Evolutionary conservation across 2,113 vertebrate species (phyloP).

Genomic region (Seriola aureovittata): DNA sequence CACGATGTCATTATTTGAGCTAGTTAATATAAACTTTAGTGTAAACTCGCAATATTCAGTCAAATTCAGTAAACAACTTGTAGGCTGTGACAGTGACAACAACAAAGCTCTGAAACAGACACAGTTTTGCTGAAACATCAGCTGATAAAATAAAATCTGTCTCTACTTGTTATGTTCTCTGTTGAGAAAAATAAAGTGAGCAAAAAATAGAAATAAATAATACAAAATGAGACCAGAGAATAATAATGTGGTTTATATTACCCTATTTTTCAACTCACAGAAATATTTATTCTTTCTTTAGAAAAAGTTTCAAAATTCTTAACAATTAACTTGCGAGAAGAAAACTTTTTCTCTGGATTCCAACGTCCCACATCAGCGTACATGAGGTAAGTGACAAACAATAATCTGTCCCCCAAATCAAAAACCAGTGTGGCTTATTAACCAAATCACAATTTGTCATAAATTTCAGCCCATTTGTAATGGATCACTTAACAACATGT

Average conservation of each 20-base stretch:
- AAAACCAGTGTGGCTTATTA: constrained; percentile 69
- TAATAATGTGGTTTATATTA: neutral
- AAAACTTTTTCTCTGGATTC: neutral
- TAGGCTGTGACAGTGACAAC: neutral
- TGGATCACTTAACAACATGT: constrained; percentile 76
- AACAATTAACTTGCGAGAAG: neutral
- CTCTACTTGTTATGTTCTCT: neutral
- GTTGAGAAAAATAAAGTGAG: neutral
- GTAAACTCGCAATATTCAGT: constrained; percentile 1
- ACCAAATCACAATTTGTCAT: constrained; percentile 80
- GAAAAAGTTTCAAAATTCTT: neutral
- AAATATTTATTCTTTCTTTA: neutral
- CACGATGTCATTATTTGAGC: neutral
- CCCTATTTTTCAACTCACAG: neutral
- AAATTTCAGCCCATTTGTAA: constrained; percentile 80
- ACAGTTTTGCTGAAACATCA: neutral
- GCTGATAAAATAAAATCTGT: neutral
- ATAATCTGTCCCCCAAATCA: neutral
- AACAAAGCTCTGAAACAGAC: neutral
- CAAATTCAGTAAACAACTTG: neutral
- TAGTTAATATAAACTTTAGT: neutral
- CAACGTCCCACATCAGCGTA: neutral
- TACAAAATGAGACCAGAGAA: neutral
- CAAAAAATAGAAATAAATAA: neutral
- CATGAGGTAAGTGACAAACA: constrained; percentile 23